Base-by-base conservation (phyloP, 2,113 vertebrate genomes). In the Asarcornis scutulata region DNA sequence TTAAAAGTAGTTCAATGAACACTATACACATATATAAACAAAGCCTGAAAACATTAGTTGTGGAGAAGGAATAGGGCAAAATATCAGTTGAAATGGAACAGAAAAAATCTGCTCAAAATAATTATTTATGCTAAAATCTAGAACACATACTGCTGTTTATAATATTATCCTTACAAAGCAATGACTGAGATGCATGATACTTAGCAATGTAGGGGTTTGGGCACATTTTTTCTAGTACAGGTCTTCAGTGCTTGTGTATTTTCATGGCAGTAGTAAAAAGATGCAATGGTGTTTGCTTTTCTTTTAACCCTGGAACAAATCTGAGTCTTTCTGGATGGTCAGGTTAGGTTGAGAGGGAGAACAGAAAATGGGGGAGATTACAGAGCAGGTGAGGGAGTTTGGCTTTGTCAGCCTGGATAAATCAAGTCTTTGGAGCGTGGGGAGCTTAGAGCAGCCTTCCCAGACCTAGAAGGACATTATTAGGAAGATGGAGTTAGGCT, bases 91-190 rank as follows among this genome's bases (percentile, higher is more conserved):
- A 81, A 58, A 80, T 29, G 15, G 20, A 83, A 83, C 8, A 85
- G 42, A 58, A 92, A 89, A 63, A 82, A 60, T 31, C 17, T 87
- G 78, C 82, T 82, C 36, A 83, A 75, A 95, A 67, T 58, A 73
- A 83, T 89, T 72, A 29, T 76, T 79, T 52, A 59, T 76, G 13
- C 26, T 78, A 73, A 91, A 78, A 64, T 89, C 23, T 48, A 27
- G 29, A 85, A 77, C 63, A n/a, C 71, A 52, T 77, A 67, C 15
- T 73, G 29, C n/a, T 74, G 12, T 21, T 89, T 68, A 78, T 56
- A 67, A 18, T 74, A 32, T 38, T 59, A 64, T 38, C 21, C 40
- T 11, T 77, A 40, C 81, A 50, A 93, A 91, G 69, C 69, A 72
- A 77, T 77, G 59, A 77, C 75, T 93, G 83, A 80, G 80, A 46